These are phyloP conservation scores for Egretta garzetta DNA, from an alignment of 2,113 vertebrate species.

Conservation along the genomic window DNA sequence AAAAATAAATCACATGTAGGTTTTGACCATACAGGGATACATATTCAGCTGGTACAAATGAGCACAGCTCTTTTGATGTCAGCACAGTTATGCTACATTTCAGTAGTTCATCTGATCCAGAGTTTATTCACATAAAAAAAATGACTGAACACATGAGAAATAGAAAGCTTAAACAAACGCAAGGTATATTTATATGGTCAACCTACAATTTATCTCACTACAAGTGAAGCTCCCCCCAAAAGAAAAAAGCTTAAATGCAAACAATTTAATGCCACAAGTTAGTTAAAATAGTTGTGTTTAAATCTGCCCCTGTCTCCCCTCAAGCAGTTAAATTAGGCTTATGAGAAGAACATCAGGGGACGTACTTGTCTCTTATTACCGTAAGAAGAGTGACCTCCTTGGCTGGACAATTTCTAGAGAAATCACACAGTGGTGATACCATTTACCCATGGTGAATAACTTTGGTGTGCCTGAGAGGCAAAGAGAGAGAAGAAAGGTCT, in stretches of 20 bases:
- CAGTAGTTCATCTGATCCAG: not conserved
- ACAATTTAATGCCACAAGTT: not conserved
- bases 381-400: not conserved
- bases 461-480: not conserved
- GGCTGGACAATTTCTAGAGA: slow-evolving; percentile 27
- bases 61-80: not conserved
- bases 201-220: not conserved
- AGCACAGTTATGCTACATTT: not conserved
- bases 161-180: not conserved
- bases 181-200: not conserved
- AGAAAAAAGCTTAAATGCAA: not conserved
- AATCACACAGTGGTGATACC: not conserved
- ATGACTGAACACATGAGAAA: not conserved
- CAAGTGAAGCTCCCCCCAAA: not conserved
- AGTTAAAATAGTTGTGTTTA: not conserved
- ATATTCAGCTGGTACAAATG: not conserved
- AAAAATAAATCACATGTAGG: not conserved
- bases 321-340: not conserved
- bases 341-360: not conserved
- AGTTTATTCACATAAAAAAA: not conserved
- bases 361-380: not conserved
- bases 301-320: not conserved
- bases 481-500: not conserved
- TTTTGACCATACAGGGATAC: not conserved
- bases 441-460: not conserved